These are phyloP conservation scores for Saxidomus purpurata DNA, from an alignment of 1,140 invertebrate genomes.

Conservation along the genomic window DNA sequence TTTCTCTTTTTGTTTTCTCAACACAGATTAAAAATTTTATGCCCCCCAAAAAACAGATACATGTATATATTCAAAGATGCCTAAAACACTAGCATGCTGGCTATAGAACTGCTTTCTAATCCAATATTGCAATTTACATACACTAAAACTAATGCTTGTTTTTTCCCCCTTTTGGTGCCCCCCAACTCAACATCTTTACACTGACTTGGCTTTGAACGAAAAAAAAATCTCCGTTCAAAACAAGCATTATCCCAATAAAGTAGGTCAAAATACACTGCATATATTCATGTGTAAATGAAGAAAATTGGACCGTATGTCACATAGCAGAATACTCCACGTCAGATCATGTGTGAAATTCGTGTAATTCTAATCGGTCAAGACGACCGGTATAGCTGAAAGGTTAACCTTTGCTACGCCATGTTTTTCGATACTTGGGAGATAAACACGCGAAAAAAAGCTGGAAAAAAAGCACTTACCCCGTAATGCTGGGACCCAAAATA, in stretches of 20 bases:
- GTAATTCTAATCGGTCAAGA: conserved; percentile 14
- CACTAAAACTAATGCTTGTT: too few relatives aligned
- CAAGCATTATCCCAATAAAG: neutral
- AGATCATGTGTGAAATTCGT: neutral
- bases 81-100: too few relatives aligned
- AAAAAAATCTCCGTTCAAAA: conserved; percentile 25
- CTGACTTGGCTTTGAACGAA: conserved; percentile 17
- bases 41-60: too few relatives aligned
- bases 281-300: neutral
- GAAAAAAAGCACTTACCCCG: conserved; percentile 32
- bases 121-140: too few relatives aligned
- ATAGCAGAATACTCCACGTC: neutral
- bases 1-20: too few relatives aligned
- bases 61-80: too few relatives aligned
- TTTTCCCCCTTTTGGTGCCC: neutral
- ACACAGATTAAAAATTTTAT: too few relatives aligned
- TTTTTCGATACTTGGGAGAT: conserved; percentile 11
- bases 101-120: too few relatives aligned
- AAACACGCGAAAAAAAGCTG: conserved; percentile 9
- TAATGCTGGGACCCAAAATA: conserved; percentile 17
- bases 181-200: conserved; percentile 17
- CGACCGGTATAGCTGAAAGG: conserved; percentile 33
- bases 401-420: conserved; percentile 52
- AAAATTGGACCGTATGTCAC: neutral
- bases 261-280: neutral